Conservation (phyloP, 1,140 invertebrate genomes). For the Pseudoatta argentina region DNA sequence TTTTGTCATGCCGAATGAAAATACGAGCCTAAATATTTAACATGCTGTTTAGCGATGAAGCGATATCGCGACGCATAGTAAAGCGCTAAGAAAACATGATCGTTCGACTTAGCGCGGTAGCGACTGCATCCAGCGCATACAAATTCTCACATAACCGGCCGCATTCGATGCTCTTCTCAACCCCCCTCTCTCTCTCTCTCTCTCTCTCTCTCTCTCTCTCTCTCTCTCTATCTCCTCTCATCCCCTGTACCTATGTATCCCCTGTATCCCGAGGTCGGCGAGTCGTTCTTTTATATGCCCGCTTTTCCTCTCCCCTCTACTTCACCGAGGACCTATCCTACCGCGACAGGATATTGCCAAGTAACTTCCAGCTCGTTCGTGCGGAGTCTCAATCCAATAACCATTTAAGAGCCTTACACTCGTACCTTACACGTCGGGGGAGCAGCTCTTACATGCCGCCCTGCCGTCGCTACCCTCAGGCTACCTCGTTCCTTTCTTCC, state of each 20-base stretch:
- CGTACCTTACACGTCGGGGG: slow-evolving; percentile 74
- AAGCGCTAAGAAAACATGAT: slow-evolving; percentile 67
- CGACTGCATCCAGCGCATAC: slow-evolving; percentile 60
- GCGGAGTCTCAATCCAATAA: slow-evolving; percentile 77
- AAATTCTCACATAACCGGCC: slow-evolving; percentile 65
- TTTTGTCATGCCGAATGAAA: slow-evolving; percentile 46
- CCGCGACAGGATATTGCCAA: slow-evolving; percentile 76
- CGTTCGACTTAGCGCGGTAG: slow-evolving; percentile 53
- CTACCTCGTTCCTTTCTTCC: slow-evolving; percentile 53
- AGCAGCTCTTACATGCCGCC: slow-evolving; percentile 71
- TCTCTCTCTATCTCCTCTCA: slow-evolving; percentile 40
- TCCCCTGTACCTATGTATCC: slow-evolving; percentile 34
- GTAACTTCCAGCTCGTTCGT: slow-evolving; percentile 75
- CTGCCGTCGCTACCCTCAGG: slow-evolving; percentile 26
- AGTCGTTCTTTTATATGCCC: slow-evolving; percentile 62
- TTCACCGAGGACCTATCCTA: slow-evolving; percentile 56
- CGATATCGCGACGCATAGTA: slow-evolving; percentile 56
- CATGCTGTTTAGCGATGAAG: slow-evolving; percentile 31
- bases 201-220: slow-evolving; percentile 46
- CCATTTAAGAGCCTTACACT: slow-evolving; percentile 77
- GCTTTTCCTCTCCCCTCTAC: not conserved
- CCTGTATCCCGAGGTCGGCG: slow-evolving; percentile 55
- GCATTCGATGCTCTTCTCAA: not conserved
- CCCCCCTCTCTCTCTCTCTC: slow-evolving; percentile 40
- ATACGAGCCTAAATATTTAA: slow-evolving; percentile 69